A percentile compares a stretch with the other conserved stretches of the same genome.
These are phyloP conservation scores for Siphamia tubifer DNA, from an alignment of 2,113 vertebrate species.

Conservation along the genomic window DNA sequence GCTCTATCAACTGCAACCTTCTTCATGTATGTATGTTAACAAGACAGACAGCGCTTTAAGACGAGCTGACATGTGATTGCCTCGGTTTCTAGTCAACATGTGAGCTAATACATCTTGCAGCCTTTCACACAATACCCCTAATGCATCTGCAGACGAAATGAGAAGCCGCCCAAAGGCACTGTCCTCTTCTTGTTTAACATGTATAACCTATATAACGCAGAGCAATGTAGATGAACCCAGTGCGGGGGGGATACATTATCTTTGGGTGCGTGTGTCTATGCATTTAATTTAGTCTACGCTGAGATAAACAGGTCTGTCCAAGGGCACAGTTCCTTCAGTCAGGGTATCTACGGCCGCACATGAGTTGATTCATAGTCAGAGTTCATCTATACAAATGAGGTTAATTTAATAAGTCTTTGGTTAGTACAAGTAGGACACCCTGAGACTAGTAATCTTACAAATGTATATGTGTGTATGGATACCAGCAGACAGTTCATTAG, in stretches of 20 bases:
- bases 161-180: slow-evolving; percentile 1
- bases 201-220: slow-evolving; percentile 8
- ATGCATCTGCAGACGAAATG: neutral
- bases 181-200: slow-evolving; percentile 20
- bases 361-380: neutral
- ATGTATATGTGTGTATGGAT: neutral
- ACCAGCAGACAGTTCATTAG: neutral
- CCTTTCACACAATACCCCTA: neutral
- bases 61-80: neutral
- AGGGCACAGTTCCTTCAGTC: neutral
- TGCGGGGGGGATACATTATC: neutral
- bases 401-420: neutral
- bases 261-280: neutral
- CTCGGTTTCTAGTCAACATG: neutral
- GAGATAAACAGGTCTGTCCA: neutral
- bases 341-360: neutral
- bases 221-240: neutral
- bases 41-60: neutral
- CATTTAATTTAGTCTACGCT: neutral
- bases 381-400: neutral
- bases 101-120: neutral
- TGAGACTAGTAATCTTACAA: neutral
- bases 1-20: neutral
- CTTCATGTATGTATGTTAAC: neutral
- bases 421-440: neutral